These are phyloP conservation scores for Galeruca laticollis DNA, from an alignment of 2,888 invertebrate genomes.

Conservation along the genomic window DNA sequence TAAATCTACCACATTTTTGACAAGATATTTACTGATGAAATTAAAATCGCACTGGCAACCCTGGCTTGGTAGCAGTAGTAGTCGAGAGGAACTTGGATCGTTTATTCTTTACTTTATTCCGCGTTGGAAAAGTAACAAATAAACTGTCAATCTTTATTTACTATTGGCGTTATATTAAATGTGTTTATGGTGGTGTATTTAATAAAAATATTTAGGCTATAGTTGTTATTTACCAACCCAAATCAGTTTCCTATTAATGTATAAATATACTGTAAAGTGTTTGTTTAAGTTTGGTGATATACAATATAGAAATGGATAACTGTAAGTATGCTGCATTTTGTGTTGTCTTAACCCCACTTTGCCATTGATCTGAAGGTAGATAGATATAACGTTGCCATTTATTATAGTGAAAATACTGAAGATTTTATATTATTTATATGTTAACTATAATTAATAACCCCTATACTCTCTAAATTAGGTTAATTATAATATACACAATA, in stretches of 20 bases:
- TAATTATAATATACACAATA: background rate
- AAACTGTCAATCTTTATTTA: background rate
- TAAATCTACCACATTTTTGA: no score
- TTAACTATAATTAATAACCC: background rate
- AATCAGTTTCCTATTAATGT: background rate
- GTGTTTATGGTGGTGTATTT: background rate
- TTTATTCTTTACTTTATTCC: no score
- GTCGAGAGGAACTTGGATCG: background rate
- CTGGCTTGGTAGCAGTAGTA: background rate
- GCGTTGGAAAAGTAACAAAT: background rate
- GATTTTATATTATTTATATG: background rate
- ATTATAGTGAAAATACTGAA: background rate
- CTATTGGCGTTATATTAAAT: background rate
- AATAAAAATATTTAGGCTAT: slow-evolving; percentile 1
- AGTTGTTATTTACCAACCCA: background rate
- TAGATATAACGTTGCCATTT: slow-evolving; percentile 3
- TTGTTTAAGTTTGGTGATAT: background rate
- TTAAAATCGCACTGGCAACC: no score
- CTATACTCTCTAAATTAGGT: background rate
- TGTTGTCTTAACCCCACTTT: slow-evolving; percentile 1
- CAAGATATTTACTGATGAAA: no score
- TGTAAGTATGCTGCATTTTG: background rate
- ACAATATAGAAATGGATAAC: background rate
- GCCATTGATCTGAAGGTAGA: background rate
- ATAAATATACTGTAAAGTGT: background rate